Base-by-base conservation (phyloP, 2,113 vertebrate genomes). In the Lepus timidus region DNA sequence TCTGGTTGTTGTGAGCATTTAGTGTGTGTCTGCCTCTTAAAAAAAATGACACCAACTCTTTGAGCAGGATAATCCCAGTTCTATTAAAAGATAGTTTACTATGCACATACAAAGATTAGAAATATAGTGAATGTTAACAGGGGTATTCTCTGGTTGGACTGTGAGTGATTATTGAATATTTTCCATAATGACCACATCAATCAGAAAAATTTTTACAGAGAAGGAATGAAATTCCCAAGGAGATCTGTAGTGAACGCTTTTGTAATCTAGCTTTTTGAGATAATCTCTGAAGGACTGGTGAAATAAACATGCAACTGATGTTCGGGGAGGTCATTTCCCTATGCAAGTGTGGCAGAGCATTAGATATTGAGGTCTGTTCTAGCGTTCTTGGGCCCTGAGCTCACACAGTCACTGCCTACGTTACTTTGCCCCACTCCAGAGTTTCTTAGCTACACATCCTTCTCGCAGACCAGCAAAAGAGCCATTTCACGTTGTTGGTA, bases 311-410 rank as follows among this genome's bases (percentile, higher is more conserved):
- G 58, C 74, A 92, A 51, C 33, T 83, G 10, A 65, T 88, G 6
- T 87, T 79, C 83, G 55, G 61, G 76, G 33, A 83, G 71, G 65
- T 90, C 3, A 89, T 58, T 91, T 83, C 71, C 3, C 10, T 88
- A 84, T 84, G 90, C 88, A 83, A 85, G 88, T 16, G 65, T 67
- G n/a, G 31, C 29, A 62, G 49, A 74, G 9, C 20, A 62, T 51
- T 86, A 73, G 91, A 31, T 39, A 94, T 75, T 94, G 92, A 88
- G 76, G 70, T 88, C 75, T 74, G 33, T 81, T 92, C 52, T 90
- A 73, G 65, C 29, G 44, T 90, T 78, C 80, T 83, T 39, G 87
- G 65, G 27, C n/a, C 17, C n/a, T 83, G 44, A 7, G 44, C 44
- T 44, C 44, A 44, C 44, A 44, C 44, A 44, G 44, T 44, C 6